Evolutionary conservation across 2,113 vertebrate genomes (phyloP), one percentile per base, ranked within the genome.

Genomic region (Callopanchax toddi): DNA sequence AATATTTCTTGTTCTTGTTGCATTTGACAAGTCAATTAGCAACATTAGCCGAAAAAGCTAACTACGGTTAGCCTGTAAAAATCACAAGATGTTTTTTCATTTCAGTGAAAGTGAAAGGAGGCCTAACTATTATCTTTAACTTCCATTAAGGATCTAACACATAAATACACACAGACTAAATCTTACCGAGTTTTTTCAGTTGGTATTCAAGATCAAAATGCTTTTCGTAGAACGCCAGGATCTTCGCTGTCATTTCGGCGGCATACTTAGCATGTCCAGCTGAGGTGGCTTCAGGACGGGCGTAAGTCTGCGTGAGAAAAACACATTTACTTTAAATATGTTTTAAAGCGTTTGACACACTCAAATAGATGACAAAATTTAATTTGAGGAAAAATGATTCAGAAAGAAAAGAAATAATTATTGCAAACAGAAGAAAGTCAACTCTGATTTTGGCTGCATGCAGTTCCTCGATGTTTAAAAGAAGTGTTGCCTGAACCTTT

Each of bases 141-240:
- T 13, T 42, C 16, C 6, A 42, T 42, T 6, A n/a, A 6, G 17
- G 2, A n/a, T 42, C 17, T 42, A 6, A 17, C 22, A 25, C 11
- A 22, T 3, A 16, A 32, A 11, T 42, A 5, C 22, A 23, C 0
- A 6, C 11, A 46, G 17, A 11, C 18, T 9, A 44, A 29, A 37
- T 44, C 69, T 70, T 66, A 93, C 93, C 83, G 4, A 93, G 71
- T 37, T 89, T 89, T 0, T 5, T 1, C 29, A 72, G 39, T 6
- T 43, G 11, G 34, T 90, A 92, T 0, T 4, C 0, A 0, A 86
- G 62, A 0, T 0, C 23, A 36, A 89, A 90, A 5, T 1, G 13
- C 0, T 0, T 0, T 56, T 89, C 79, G 7, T 81, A 93, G 53
- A 65, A 90, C 0, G 1, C 0, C 1, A 93, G 84, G 36, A 94